Evolutionary conservation across 2,888 invertebrate species (phyloP).

Genomic region (Malacosoma neustria): DNA sequence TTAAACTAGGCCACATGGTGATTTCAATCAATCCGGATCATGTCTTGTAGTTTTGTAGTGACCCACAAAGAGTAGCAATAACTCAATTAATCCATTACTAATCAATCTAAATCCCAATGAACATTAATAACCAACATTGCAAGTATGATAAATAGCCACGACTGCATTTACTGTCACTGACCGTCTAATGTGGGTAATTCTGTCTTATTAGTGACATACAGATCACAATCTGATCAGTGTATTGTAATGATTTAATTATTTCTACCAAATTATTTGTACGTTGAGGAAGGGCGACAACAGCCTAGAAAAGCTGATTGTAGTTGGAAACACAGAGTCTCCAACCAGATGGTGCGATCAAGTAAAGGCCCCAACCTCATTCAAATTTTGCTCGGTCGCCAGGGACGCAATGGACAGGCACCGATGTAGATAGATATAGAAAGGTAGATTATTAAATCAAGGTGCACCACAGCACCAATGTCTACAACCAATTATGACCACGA

Average conservation of each 20-base stretch:
- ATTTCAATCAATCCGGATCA: constrained; percentile 28
- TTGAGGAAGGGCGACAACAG: too few species aligned
- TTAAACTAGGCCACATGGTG: too few species aligned
- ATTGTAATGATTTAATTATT: neutral
- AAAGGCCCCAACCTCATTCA: too few species aligned
- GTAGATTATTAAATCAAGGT: too few species aligned
- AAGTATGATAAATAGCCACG: constrained; percentile 22
- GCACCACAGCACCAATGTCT: too few species aligned
- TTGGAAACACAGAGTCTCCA: too few species aligned
- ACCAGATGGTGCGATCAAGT: too few species aligned
- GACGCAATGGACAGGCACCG: too few species aligned
- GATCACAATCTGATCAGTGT: neutral
- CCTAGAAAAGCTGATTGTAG: too few species aligned
- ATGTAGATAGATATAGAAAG: too few species aligned
- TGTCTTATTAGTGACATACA: constrained; percentile 9
- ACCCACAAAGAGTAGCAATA: constrained; percentile 19
- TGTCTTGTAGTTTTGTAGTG: constrained; percentile 17
- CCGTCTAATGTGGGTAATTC: constrained; percentile 20
- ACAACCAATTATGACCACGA: too few species aligned
- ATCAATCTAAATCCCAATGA: constrained; percentile 17
- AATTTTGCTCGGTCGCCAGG: constrained; percentile 11
- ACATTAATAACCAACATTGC: constrained; percentile 14
- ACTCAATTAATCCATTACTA: constrained; percentile 23
- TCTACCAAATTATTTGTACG: too few species aligned
- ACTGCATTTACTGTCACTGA: constrained; percentile 6